Evolutionary conservation across 2,113 vertebrate genomes (phyloP).

Genomic region (Emydocephalus ijimae): DNA sequence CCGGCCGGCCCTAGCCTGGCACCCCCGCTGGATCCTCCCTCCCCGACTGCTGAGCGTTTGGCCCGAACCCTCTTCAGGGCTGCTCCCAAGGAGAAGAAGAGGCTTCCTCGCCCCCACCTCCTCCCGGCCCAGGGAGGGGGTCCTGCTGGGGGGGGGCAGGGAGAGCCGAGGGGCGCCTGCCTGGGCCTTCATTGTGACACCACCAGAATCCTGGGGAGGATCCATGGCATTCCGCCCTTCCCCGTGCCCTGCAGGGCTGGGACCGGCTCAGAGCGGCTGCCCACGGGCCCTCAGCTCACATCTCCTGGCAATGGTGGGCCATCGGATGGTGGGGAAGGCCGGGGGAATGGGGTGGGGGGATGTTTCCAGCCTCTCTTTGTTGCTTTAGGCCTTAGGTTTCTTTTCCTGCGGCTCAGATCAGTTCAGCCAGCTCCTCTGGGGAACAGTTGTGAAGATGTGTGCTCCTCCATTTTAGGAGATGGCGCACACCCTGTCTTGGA

Average conservation of each 20-base stretch:
- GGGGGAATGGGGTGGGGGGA: background rate
- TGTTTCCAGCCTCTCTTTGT: background rate
- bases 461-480: background rate
- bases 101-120: too few species aligned
- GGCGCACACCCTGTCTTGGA: background rate
- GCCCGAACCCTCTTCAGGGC: background rate
- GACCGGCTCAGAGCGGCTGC: background rate
- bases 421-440: too few species aligned
- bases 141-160: too few species aligned
- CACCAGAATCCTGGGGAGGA: background rate
- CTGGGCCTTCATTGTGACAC: background rate
- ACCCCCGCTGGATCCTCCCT: background rate
- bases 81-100: background rate
- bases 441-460: too few species aligned
- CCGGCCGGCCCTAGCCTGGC: background rate
- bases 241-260: background rate
- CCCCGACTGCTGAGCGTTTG: background rate
- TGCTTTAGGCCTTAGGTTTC: background rate
- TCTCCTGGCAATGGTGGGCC: background rate
- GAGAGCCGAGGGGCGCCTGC: background rate
- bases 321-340: background rate
- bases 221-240: background rate
- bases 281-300: fast-evolving
- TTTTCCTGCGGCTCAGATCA: too few species aligned
- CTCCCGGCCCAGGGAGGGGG: background rate